A percentile compares a stretch with the other conserved stretches of the same genome.
phyloP scores from a whole-genome alignment of 2,113 vertebrate genomes.

The Cyanoderma ruficeps region DNA sequence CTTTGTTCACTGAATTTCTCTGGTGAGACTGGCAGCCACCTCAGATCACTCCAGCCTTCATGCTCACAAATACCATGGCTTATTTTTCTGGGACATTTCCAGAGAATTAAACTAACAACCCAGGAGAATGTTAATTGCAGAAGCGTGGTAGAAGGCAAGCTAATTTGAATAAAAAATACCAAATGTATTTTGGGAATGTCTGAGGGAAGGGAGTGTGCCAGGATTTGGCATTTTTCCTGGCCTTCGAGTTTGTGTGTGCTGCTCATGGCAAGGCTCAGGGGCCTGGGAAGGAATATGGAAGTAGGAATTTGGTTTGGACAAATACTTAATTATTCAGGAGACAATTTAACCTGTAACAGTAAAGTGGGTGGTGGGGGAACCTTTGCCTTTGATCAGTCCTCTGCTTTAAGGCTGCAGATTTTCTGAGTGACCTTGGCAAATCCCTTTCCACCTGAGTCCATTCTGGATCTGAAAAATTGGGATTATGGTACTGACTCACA shows the following conservation, averaged over 20 bases:
- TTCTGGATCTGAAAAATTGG: neutral
- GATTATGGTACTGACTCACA: neutral
- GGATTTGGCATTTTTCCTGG: neutral
- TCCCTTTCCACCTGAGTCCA: neutral
- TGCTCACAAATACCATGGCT: neutral
- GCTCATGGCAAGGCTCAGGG: neutral
- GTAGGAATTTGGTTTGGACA: neutral
- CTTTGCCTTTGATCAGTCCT: neutral
- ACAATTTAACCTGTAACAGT: too few species aligned
- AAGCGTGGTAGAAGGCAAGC: neutral
- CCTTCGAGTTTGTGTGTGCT: accelerated
- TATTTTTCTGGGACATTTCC: neutral
- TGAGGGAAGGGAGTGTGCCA: neutral
- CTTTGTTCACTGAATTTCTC: neutral
- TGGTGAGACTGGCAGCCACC: neutral
- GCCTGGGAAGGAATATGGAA: neutral
- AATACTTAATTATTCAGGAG: neutral
- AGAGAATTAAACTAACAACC: neutral
- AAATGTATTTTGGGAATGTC: neutral
- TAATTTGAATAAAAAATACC: slow-evolving; percentile 19
- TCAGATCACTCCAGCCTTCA: accelerated
- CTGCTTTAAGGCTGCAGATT: neutral
- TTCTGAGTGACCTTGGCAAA: neutral
- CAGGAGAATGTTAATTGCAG: neutral
- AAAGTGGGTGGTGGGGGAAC: neutral